A percentile compares a stretch with the other conserved stretches of the same genome.
Evolutionary conservation across 23 tunicate species (phyloP).

Genomic region (Botrylloides violaceus): DNA sequence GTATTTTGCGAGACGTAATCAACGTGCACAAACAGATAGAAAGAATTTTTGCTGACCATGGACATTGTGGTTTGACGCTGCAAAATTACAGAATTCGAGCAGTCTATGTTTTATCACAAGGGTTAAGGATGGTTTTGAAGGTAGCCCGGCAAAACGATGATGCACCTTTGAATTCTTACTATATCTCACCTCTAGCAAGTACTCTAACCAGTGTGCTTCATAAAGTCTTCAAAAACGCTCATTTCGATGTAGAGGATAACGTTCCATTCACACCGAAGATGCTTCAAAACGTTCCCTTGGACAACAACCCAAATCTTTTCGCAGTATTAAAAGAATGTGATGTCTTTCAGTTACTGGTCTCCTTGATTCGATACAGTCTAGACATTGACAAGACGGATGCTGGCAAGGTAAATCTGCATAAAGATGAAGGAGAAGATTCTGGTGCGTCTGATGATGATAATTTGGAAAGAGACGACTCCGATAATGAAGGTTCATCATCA

Average conservation of each 20-base stretch:
- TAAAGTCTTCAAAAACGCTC: not conserved
- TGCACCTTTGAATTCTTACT: not conserved
- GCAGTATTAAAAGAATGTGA: slow-evolving; percentile 11
- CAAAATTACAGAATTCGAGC: not conserved
- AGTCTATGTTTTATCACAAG: slow-evolving; percentile 10
- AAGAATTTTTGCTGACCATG: not conserved
- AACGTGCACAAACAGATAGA: not conserved
- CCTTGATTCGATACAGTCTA: not conserved
- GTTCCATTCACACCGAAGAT: not conserved
- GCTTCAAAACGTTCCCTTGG: not conserved
- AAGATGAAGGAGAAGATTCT: slow-evolving; percentile 5
- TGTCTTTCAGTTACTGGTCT: not conserved
- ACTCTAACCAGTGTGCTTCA: not conserved
- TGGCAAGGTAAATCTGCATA: not conserved
- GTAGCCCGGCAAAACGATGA: not conserved
- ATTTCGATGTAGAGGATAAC: not conserved
- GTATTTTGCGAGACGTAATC: slow-evolving; percentile 3
- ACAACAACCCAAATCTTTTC: not conserved
- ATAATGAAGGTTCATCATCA: slow-evolving; percentile 1
- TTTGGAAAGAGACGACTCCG: not conserved
- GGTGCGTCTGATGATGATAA: slow-evolving; percentile 22
- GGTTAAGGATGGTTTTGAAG: not conserved
- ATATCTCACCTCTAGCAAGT: not conserved
- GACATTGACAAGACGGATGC: not conserved
- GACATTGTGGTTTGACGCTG: not conserved